Evolutionary conservation across 30 jellyfish, hydroid and myxozoan species (phyloP).

Genomic region (Haliclystus octoradiatus): DNA sequence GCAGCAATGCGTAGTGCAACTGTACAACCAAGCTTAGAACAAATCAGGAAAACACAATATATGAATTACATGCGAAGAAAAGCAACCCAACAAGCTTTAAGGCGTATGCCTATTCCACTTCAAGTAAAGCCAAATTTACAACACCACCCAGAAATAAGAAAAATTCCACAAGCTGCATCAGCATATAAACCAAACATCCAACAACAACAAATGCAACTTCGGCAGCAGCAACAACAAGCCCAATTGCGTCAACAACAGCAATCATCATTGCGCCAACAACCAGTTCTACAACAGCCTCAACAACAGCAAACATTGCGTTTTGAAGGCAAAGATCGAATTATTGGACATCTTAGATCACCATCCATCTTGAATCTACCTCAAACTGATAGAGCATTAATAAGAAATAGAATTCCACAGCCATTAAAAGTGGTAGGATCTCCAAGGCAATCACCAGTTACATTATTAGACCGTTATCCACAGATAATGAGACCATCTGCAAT

Average conservation of each 20-base stretch:
- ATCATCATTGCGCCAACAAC: no score
- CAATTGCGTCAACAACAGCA: no score
- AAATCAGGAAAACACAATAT: background rate
- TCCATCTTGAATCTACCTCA: constrained; percentile 51
- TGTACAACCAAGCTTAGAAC: background rate
- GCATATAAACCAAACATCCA: background rate
- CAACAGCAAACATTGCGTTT: background rate
- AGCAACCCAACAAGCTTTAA: background rate
- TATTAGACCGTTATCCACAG: background rate
- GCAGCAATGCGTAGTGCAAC: background rate
- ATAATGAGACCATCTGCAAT: constrained; percentile 11
- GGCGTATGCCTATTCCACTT: background rate
- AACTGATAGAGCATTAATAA: constrained; percentile 80
- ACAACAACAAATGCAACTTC: background rate
- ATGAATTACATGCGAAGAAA: background rate
- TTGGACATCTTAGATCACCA: constrained; percentile 1
- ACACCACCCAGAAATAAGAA: background rate
- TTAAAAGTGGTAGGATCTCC: background rate
- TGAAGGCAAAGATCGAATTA: background rate
- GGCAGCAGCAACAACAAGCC: no score
- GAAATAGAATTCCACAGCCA: constrained; percentile 62
- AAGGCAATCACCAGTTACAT: constrained; percentile 4
- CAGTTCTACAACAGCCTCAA: no score
- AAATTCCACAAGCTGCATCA: background rate
- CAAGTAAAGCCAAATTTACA: no score